Base-by-base conservation (phyloP, 92 coral and sea anemone genomes). In the Metridium senile region DNA sequence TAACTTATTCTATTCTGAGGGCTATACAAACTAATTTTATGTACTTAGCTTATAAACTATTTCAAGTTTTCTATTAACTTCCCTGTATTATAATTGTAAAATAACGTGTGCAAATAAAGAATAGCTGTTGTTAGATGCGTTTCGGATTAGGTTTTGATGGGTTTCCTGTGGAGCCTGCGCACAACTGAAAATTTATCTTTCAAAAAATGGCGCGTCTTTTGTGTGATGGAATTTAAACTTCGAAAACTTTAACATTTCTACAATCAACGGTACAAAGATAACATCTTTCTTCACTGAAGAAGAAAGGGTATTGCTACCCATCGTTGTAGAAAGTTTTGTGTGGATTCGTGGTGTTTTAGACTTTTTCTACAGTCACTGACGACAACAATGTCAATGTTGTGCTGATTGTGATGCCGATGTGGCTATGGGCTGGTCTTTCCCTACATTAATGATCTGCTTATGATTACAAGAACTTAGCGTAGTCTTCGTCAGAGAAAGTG, bases 161-260 rank as follows among this genome's bases (percentile, higher is more conserved):
- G 39, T 28, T 63, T 31, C 69, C 69, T 63, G 43, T 63, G 63
- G 88, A 73, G 78, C 21, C 84, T 87, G 88, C 86, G 86, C 58
- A 70, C 45, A 21, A 20, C 7, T 11, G 28, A n/a, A 54, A 57
- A 45, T 59, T 32, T 74, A 64, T 73, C 59, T 76, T 89, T 89
- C 77, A 77, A 89, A 90, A 91, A 91, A 87, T 91, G 97, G 97
- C 97, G 97, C 93, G 97, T 76, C 83, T 66, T 84, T 74, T 61
- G 79, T 76, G 66, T 31, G 28, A 35, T 66, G 53, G 71, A 51
- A 51, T 26, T 51, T 69, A 74, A 74, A 54, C 69, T 57, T 61
- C 31, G n/a, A 10, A 32, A 26, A 61, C 45, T 26, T 54, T 49
- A 52, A 52, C 25, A 26, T 79, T 69, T 26, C 9, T 66, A 58